These are phyloP conservation scores for Dasysyrphus albostriatus DNA, from an alignment of 2,888 invertebrate species.

Conservation along the genomic window DNA sequence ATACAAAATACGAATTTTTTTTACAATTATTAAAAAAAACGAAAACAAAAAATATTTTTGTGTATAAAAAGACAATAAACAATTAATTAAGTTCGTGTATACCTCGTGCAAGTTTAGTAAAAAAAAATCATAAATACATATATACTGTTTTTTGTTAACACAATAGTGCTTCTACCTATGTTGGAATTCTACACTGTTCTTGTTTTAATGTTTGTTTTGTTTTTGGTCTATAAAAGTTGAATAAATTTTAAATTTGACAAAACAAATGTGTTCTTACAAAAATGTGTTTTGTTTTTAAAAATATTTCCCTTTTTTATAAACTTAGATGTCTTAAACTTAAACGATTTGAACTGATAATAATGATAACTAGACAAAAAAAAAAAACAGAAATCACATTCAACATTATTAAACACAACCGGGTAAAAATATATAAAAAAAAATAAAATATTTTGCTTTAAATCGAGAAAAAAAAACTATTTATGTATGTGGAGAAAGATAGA, in stretches of 20 bases:
- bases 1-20: slow-evolving; percentile 47
- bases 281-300: slow-evolving; percentile 14
- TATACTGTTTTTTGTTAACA: slow-evolving; percentile 38
- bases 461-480: slow-evolving; percentile 14
- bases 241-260: slow-evolving; percentile 1
- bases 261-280: slow-evolving; percentile 23
- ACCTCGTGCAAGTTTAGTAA: slow-evolving; percentile 54
- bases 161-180: slow-evolving; percentile 58
- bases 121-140: slow-evolving; percentile 37
- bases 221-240: slow-evolving; percentile 8
- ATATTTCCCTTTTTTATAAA: slow-evolving; percentile 22
- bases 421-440: slow-evolving; percentile 16
- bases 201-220: slow-evolving; percentile 21
- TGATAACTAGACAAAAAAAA: slow-evolving; percentile 34
- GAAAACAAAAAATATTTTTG: slow-evolving; percentile 22
- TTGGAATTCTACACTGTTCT: slow-evolving; percentile 38
- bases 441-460: neutral
- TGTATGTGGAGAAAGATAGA: slow-evolving; percentile 16
- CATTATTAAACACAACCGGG: slow-evolving; percentile 45
- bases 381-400: slow-evolving; percentile 47
- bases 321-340: slow-evolving; percentile 33
- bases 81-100: slow-evolving; percentile 62
- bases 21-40: slow-evolving; percentile 13
- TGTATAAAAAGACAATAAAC: slow-evolving; percentile 67
- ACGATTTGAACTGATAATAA: slow-evolving; percentile 46